Conservation (phyloP, 1,140 invertebrate species). For the Drosophila suzukii region DNA sequence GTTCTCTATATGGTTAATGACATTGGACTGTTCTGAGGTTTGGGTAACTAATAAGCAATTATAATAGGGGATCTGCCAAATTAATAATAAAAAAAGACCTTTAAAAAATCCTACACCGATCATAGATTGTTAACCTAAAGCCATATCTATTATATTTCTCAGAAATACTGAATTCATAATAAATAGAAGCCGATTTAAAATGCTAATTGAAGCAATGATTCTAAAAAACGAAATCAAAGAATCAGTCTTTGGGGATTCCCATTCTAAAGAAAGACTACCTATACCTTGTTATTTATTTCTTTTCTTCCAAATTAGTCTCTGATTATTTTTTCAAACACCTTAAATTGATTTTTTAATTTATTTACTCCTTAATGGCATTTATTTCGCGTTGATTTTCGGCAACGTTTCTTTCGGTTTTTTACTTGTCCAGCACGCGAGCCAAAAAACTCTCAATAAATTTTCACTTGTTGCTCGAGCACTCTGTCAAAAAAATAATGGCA, state of each 20-base stretch:
- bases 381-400: slow-evolving; percentile 18
- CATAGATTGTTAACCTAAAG: background rate
- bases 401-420: slow-evolving; percentile 10
- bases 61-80: background rate
- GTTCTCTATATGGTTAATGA: slow-evolving; percentile 15
- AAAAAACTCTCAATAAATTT: slow-evolving; percentile 59
- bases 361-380: slow-evolving; percentile 31
- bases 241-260: slow-evolving; percentile 7
- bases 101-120: background rate
- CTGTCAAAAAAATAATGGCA: slow-evolving; percentile 72
- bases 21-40: background rate
- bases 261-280: background rate
- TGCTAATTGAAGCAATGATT: background rate
- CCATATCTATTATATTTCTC: background rate
- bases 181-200: background rate
- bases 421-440: slow-evolving; percentile 34
- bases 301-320: slow-evolving; percentile 40
- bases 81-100: background rate
- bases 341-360: slow-evolving; percentile 21
- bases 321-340: slow-evolving; percentile 24
- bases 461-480: slow-evolving; percentile 61
- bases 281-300: slow-evolving; percentile 25
- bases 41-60: background rate
- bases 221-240: background rate
- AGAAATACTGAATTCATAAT: background rate